Evolutionary conservation across 2,888 invertebrate genomes (phyloP), one percentile per base, ranked within the genome.

Genomic region (Ophion costatus): DNA sequence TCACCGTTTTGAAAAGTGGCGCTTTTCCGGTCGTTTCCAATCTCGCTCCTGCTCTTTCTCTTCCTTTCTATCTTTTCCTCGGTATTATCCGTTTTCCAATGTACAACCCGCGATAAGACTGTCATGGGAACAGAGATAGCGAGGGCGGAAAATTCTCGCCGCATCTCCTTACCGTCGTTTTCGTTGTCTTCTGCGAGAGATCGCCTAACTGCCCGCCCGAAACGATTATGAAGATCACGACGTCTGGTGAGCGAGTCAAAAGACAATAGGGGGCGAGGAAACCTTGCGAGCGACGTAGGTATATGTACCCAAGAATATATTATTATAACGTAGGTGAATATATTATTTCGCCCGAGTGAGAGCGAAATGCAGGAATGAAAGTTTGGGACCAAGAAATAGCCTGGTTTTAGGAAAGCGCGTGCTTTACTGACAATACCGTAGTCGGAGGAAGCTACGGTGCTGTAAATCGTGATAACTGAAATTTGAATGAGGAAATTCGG

Each of bases 201-300:
- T 84, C 82, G 64, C 64, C 80, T 83, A 83, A 87, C 79, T 78
- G 84, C 80, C 64, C 66, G 42, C 67, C 80, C 70, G 71, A 87
- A 87, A 85, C 67, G 42, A 82, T 80, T 81, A 82, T 79, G 73
- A 82, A 76, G 64, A 75, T 57, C 56, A 71, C 59, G 61, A 70
- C 71, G 76, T 70, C 83, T 79, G 33, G 33, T 29, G n/a, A 73
- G 57, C 57, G 38, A 61, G 80, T 24, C 7, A 38, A 82, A 78
- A 66, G 61, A 84, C 83, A 80, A 87, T 85, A 71, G 78, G 42
- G 61, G 79, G 61, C 66, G 59, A 67, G 71, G n/a, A 77, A 82
- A 76, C 42, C 10, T 2, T 33, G 76, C 51, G 69, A 80, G 71
- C 45, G 24, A 80, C 59, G 64, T 74, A 74, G 20, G 17, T 64